phyloP scores from a whole-genome alignment of 2,888 invertebrate species.

The Allygus modestus region DNA sequence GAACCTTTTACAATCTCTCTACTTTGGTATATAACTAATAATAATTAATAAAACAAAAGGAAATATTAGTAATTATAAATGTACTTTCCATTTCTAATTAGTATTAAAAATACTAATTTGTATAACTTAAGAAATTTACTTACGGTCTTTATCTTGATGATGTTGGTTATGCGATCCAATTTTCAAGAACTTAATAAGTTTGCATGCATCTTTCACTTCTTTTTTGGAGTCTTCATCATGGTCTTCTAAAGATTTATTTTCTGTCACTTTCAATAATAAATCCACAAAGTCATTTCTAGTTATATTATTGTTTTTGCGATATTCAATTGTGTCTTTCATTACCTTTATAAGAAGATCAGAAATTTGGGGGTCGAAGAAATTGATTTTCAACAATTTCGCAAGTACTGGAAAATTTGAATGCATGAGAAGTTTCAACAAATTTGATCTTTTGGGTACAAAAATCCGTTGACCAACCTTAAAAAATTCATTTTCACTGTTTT shows the following conservation, averaged over 20 bases:
- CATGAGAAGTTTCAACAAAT: constrained; percentile 68
- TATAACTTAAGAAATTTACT: not conserved
- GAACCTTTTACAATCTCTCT: not conserved
- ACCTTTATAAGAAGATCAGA: constrained; percentile 76
- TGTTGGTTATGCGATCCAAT: not conserved
- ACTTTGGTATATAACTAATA: not conserved
- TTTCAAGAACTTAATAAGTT: not conserved
- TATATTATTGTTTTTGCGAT: constrained; percentile 75
- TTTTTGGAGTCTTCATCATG: constrained; percentile 7
- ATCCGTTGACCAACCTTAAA: constrained; percentile 30
- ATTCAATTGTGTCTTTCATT: constrained; percentile 76
- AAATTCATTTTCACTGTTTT: constrained; percentile 10
- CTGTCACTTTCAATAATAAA: constrained; percentile 76
- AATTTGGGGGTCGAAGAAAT: constrained; percentile 72
- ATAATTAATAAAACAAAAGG: not conserved
- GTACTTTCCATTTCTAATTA: not conserved
- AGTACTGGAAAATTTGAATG: constrained; percentile 73
- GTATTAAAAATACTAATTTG: not conserved
- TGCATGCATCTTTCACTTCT: constrained; percentile 8
- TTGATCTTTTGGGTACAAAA: not conserved
- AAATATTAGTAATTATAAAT: not conserved
- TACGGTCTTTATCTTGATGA: constrained; percentile 26
- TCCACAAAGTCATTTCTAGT: constrained; percentile 79
- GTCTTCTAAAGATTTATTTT: constrained; percentile 67
- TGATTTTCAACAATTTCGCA: constrained; percentile 72